phyloP scores from a whole-genome alignment of 2,113 vertebrate genomes.

The Anser brachyrhynchus region DNA sequence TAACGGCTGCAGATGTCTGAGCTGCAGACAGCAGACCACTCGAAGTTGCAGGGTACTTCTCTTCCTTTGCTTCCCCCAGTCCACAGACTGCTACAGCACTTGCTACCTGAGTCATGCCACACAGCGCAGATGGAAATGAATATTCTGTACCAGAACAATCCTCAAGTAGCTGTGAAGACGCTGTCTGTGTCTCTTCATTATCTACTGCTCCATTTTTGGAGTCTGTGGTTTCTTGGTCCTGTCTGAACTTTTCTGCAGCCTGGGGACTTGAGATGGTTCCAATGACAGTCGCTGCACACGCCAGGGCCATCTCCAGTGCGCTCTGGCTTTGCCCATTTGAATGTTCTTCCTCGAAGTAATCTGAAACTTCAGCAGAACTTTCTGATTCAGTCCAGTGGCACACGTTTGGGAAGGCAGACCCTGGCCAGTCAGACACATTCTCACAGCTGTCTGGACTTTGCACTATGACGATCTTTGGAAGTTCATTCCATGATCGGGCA shows the following conservation, averaged over 20 bases:
- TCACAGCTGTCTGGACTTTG: conserved; percentile 93
- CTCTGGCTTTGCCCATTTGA: conserved; percentile 72
- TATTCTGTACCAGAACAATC: conserved; percentile 69
- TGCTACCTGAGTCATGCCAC: conserved; percentile 90
- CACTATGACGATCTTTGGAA: conserved; percentile 95
- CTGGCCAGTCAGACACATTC: conserved; percentile 81
- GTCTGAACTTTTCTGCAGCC: conserved; percentile 81
- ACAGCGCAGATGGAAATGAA: conserved; percentile 89
- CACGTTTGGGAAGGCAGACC: conserved; percentile 62
- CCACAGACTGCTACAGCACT: conserved; percentile 89
- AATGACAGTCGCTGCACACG: conserved; percentile 91
- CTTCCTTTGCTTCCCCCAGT: conserved; percentile 74
- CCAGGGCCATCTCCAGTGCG: conserved; percentile 88
- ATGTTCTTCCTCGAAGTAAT: conserved; percentile 50
- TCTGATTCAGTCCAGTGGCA: conserved; percentile 67
- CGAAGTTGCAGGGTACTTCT: conserved; percentile 71
- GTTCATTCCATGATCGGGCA: conserved; percentile 85
- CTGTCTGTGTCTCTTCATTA: conserved; percentile 28
- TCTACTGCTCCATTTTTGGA: background rate
- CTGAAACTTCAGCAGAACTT: conserved; percentile 32
- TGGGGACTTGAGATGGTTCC: conserved; percentile 92
- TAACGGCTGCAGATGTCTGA: conserved; percentile 79
- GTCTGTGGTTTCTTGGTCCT: conserved; percentile 70
- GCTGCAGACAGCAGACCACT: conserved; percentile 80
- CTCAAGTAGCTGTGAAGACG: conserved; percentile 15